Base-by-base conservation (phyloP, 2,888 invertebrate species). In the Hanleya hanleyi region DNA sequence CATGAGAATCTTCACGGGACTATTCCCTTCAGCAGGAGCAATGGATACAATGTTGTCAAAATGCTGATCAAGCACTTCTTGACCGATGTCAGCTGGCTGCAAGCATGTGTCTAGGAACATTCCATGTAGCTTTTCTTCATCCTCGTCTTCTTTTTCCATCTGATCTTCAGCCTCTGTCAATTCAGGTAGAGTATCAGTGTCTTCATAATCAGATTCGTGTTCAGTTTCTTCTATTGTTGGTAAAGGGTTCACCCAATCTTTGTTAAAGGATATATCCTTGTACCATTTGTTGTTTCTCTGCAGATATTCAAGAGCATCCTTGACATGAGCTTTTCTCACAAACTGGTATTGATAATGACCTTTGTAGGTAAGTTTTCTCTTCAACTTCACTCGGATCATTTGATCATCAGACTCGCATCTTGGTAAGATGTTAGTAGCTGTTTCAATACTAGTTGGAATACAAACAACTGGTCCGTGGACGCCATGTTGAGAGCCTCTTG, bases 381-480 rank as follows among this genome's bases (percentile, higher is more conserved):
- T 80, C 66, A 80, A 65, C 32, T 78, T 77, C 4, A 80, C 67
- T 47, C 50, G 38, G 12, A 80, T 65, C 22, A 77, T 41, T 41
- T 68, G 50, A 29, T 67, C 35, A n/a, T 75, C 71, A 33, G 67
- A 49, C 33, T 68, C 38, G 37, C n/a, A 22, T 67, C 77, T 67
- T 29, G 78, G 80, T 29, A 80, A 64, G 35, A 68, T 41, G 50
- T 67, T 12, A 47, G 71, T 65, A 36, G 71, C 65, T 57, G 61
- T 70, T 32, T 69, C 50, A 1, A 78, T 68, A 67, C 81, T 64
- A 50, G 75, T 57, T 57, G 80, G 79, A 4, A 82, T 77, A 76
- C 77, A 77, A n/a, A 79, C 74, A 38, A 78, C 75, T 41, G 78
- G 79, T 32, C 82, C 79, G 70, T 74, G 74, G 18, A 79, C 68